Base-by-base conservation (phyloP, 2,797 vertebrate genomes). In the Holocentrus rufus region DNA sequence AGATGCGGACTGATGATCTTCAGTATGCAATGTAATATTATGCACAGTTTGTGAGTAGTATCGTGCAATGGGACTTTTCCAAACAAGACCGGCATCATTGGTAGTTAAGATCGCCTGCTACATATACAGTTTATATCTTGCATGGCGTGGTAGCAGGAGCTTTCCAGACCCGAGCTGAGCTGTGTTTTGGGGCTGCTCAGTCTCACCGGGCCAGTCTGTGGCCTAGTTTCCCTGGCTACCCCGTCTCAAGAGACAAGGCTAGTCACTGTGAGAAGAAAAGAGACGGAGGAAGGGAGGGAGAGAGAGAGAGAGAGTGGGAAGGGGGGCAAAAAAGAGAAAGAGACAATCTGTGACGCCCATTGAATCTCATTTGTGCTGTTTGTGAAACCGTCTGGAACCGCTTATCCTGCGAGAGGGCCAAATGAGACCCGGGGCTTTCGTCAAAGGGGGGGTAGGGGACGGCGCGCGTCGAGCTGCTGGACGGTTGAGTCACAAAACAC, bases 341-440 rank as follows among this genome's bases (percentile, higher is more conserved):
- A 71, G 69, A 69, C 64, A 86, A 77, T 85, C 69, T 86, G 74
- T 70, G 71, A 72, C 80, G 53, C 61, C 79, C 85, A 61, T 72
- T 86, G 79, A 82, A 80, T 88, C 84, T 89, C 76, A 86, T 85
- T 89, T 87, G 81, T 76, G 77, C 70, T 89, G 87, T 91, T 90
- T 89, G 86, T 87, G 80, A 89, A 91, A 90, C 76, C 90, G 92
- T 89, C 89, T 93, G 90, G 91, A 84, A 90, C 90, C 85, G 85
- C 84, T 91, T 92, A 90, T 89, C 76, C 76, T 85, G 75, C 54
- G 52, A 77, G 77, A 27, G 65, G 59, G 72, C n/a, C 65, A 73
- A 2, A 47, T 59, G 71, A 65, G 42, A 54, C 59, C 25, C 8
- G 1, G 59, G 66, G 47, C 56, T 78, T 72, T 74, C n/a, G 73